phyloP scores from a whole-genome alignment of 2,888 invertebrate species.

The Melieria crassipennis region DNA sequence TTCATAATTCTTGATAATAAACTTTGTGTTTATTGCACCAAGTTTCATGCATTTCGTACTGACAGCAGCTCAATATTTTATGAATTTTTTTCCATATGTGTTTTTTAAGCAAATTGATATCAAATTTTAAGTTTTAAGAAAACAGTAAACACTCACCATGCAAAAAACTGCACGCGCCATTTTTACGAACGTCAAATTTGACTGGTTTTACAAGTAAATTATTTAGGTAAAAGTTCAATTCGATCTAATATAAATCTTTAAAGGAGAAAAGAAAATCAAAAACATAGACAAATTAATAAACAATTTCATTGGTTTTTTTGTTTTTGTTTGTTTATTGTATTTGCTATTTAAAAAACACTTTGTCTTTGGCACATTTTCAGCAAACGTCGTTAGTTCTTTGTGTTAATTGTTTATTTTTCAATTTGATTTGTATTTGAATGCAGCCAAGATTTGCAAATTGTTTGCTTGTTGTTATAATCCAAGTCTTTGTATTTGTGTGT shows the following conservation, averaged over 20 bases:
- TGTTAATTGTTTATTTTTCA: slow-evolving; percentile 5
- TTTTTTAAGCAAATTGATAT: too few species aligned
- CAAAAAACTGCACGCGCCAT: slow-evolving; percentile 65
- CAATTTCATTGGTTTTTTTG: slow-evolving; percentile 2
- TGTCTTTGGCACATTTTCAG: slow-evolving; percentile 1
- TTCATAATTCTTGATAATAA: too few species aligned
- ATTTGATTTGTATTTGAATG: slow-evolving; percentile 9
- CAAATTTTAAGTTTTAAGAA: neutral
- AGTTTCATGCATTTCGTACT: too few species aligned
- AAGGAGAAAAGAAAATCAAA: slow-evolving; percentile 44
- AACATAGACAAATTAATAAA: slow-evolving; percentile 43
- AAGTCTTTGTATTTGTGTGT: neutral
- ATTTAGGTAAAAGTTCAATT: slow-evolving; percentile 47
- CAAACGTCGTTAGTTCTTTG: neutral
- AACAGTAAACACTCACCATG: slow-evolving; percentile 61
- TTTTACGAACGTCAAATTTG: slow-evolving; percentile 53
- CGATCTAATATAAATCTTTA: slow-evolving; percentile 49
- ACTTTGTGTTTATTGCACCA: too few species aligned
- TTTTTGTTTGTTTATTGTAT: slow-evolving; percentile 21
- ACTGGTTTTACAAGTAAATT: slow-evolving; percentile 54
- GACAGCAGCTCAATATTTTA: too few species aligned
- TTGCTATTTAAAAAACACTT: slow-evolving; percentile 12
- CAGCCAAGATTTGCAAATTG: slow-evolving; percentile 4
- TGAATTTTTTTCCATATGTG: too few species aligned
- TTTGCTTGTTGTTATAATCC: slow-evolving; percentile 14